Percentiles rank a stretch among this genome's conserved stretches.
These are phyloP conservation scores for Drosophila bocqueti DNA, from an alignment of 1,140 invertebrate genomes.

Conservation along the genomic window DNA sequence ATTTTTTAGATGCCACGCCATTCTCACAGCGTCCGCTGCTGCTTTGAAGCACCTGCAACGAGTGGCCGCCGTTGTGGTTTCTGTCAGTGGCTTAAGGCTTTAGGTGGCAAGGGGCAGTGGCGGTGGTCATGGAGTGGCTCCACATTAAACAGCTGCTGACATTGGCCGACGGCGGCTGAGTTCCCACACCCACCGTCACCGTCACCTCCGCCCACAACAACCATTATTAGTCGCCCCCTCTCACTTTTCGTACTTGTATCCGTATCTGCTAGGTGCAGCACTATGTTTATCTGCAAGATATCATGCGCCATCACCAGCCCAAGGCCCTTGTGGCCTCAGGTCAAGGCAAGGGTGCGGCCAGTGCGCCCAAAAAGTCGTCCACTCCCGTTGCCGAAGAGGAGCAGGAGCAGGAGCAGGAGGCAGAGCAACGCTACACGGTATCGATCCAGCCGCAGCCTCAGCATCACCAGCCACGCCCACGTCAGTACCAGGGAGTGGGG, in stretches of 20 bases:
- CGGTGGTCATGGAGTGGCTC: slow-evolving; percentile 36
- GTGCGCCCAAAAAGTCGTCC: slow-evolving; percentile 49
- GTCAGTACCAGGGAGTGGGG: slow-evolving; percentile 43
- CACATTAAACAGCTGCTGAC: slow-evolving; percentile 54
- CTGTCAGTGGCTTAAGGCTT: slow-evolving; percentile 11
- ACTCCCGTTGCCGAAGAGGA: slow-evolving; percentile 68
- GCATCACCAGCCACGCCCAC: slow-evolving; percentile 18
- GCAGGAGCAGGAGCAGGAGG: slow-evolving; percentile 75
- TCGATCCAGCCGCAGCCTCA: slow-evolving; percentile 72
- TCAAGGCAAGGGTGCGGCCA: slow-evolving; percentile 67
- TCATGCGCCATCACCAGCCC: slow-evolving; percentile 73
- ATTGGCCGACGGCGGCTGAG: slow-evolving; percentile 45
- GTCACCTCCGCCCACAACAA: slow-evolving; percentile 14
- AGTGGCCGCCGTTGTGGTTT: slow-evolving; percentile 22
- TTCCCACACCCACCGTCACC: slow-evolving; percentile 44
- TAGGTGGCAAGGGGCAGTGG: not conserved
- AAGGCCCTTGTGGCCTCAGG: slow-evolving; percentile 51
- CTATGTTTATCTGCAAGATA: slow-evolving; percentile 81
- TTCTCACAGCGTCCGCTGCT: slow-evolving; percentile 64
- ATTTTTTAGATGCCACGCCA: slow-evolving; percentile 79
- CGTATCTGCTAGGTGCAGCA: slow-evolving; percentile 71
- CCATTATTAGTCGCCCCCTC: slow-evolving; percentile 53
- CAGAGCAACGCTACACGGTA: slow-evolving; percentile 77
- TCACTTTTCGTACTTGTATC: slow-evolving; percentile 22
- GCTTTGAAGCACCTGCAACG: slow-evolving; percentile 42